Evolutionary conservation across 2,113 vertebrate genomes (phyloP), one percentile per base, ranked within the genome.

Genomic region (Oryzias woworae): DNA sequence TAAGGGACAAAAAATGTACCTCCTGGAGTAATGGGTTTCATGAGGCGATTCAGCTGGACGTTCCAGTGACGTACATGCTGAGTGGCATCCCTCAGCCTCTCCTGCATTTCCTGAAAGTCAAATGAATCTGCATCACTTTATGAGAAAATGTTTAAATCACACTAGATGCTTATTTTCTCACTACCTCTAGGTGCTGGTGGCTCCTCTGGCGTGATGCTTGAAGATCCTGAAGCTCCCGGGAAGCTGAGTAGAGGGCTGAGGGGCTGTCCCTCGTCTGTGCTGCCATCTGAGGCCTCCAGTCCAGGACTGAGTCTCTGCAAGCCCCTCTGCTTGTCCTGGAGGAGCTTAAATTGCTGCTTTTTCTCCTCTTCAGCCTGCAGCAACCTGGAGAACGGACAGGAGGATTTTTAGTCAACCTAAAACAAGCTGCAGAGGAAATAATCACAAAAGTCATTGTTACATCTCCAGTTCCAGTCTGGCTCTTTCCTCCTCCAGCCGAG

Each of bases 31-130:
- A 93, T 75, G 26, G 92, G 92, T 20, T 72, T 89, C 91, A 92
- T 92, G 50, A 93, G 83, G 17, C 90, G 81, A 73, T 87, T 93
- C 51, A 92, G 83, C 72, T 92, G 91, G 52, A 93, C 84, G 31
- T 91, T 93, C 92, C 92, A 93, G 54, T 91, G 92, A n/a, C 88
- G 88, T 0, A 92, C 88, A 5, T 85, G 71, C 70, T 79, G 80
- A 67, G 80, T 90, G 63, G 90, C 89, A 3, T 80, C 83, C 56
- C 84, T 80, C 54, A 90, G 82, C 75, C 78, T 91, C 81, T 86
- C 85, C 55, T 89, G 80, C 2, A 88, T 69, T 75, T 89, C 89
- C 92, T 93, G 77, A 5, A 43, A 36, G 44, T 24, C 3, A 49
- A 36, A 45, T 8, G 7, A 42, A 2, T 54, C 4, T 54, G 23